Base-by-base conservation (phyloP, 2,113 vertebrate genomes). In the Ptilonorhynchus violaceus region DNA sequence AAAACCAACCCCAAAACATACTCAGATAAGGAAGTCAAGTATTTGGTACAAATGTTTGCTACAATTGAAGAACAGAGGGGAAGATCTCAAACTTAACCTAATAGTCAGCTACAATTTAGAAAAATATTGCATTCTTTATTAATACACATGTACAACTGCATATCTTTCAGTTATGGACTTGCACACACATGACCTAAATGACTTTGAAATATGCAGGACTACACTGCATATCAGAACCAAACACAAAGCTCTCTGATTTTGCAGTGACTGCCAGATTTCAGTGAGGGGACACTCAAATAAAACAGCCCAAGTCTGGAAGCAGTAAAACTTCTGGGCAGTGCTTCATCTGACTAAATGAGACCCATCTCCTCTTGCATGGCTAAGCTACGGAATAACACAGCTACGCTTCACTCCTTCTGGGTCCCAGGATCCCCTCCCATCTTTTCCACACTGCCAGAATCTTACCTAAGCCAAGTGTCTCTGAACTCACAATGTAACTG, bases 401-500 rank as follows among this genome's bases (percentile, higher is more conserved):
- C 12, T 46, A 28, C 0, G 0, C 16, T 68, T 83, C 10, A 16
- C 35, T 41, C 13, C 10, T 88, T 31, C 42, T 41, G 78, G 19
- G 24, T 30, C 20, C 7, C 52, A 78, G 39, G 8, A 67, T 63
- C 10, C 20, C 4, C 3, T 72, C 33, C 2, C 2, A 15, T 42
- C 28, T 46, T 16, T 55, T 12, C 37, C 10, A 44, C 27, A 11
- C 30, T 47, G 15, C 13, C 2, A 3, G 13, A 21, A 83, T 5
- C 13, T 78, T 47, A 31, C 30, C 25, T 80, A 59, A 67, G 11
- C 42, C 69, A 78, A 50, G 16, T 20, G 13, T 56, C 39, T 46
- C 39, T 67, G 15, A 25, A 33, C 11, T n/a, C 15, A 22, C 1
- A 2, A 10, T 27, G 15, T 3, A 18, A 5, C 0, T 33, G 33